These are phyloP conservation scores for Enteromius anoplus DNA, from an alignment of 2,797 vertebrate species.

Conservation along the genomic window DNA sequence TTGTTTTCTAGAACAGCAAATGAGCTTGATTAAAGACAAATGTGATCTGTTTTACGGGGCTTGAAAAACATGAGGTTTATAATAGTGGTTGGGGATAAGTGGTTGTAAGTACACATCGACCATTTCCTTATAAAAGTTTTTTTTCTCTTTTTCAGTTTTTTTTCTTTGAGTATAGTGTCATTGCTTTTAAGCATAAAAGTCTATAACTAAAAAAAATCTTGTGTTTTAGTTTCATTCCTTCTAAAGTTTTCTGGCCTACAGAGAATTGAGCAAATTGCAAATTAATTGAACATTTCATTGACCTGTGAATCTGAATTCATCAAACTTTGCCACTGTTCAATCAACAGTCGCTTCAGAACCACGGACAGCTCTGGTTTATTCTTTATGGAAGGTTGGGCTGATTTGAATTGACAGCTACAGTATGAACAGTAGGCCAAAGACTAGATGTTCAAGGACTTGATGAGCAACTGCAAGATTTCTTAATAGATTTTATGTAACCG, in stretches of 20 bases:
- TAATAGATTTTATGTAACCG: background rate
- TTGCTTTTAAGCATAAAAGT: background rate
- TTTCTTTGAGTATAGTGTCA: background rate
- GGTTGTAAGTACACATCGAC: background rate
- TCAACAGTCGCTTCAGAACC: conserved; percentile 64
- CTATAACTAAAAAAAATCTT: no score
- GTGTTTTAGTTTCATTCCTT: background rate
- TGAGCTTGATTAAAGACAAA: conserved; percentile 57
- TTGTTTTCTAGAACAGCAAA: conserved; percentile 54
- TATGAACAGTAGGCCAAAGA: conserved; percentile 24
- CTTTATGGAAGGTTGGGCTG: conserved; percentile 48
- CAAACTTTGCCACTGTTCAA: conserved; percentile 35
- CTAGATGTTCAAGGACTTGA: background rate
- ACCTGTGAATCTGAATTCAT: conserved; percentile 36
- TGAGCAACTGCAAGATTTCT: background rate
- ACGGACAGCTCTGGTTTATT: conserved; percentile 65
- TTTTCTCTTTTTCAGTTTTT: background rate
- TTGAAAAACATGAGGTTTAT: conserved; percentile 49
- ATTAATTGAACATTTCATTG: background rate
- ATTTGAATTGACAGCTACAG: conserved; percentile 50
- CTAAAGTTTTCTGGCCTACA: background rate
- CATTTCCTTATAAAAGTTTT: background rate
- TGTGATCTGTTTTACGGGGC: conserved; percentile 23
- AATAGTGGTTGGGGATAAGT: conserved; percentile 24
- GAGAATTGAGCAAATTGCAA: background rate